Base-by-base conservation (phyloP, 1,140 invertebrate species). In the Olivierus martensii region DNA sequence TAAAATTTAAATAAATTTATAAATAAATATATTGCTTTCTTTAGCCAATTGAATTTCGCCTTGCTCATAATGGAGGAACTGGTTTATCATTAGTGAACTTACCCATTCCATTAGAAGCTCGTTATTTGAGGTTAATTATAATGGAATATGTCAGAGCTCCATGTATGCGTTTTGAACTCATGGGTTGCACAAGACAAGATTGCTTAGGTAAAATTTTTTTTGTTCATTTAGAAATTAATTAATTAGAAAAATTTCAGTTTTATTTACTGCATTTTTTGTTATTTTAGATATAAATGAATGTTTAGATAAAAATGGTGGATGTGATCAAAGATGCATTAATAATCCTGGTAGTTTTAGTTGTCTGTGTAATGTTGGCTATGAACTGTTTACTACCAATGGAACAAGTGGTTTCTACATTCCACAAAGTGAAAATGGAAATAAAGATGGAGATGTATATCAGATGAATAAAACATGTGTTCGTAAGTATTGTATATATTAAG, bases 381-480 rank as follows among this genome's bases (percentile, higher is more conserved):
- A 95, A 61, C 71, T 99, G 10, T 98, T 88, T 67, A 79, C 79
- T 15, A 68, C 77, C 35, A 92, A 96, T 66, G 91, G 91, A 18
- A 97, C 91, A 2, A 86, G 87, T 58, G 89, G 87, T n/a, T 95
- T 82, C 59, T 63, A 70, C 21, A 78, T 97, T 57, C 83, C 85
- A 62, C 71, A 72, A 55, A 80, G 78, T 11, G 94, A 98, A 75
- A 82, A 79, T 53, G 94, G 94, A 7, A 71, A 81, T 58, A 72
- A 84, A 58, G 84, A 91, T 64, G 86, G 87, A 3, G 92, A 97
- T 69, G 75, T 80, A 2, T 88, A 86, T 67, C 82, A 91, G 66
- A 76, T 86, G 56, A 96, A 96, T 66, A 95, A 96, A 72, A 93
- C 90, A 15, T 95, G 90, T 69, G 90, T 96, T 35, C 84, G 69